Percentiles rank a stretch among this genome's conserved stretches.
Conservation (phyloP, 1,140 invertebrate genomes). For the Centruroides sculpturatus region DNA sequence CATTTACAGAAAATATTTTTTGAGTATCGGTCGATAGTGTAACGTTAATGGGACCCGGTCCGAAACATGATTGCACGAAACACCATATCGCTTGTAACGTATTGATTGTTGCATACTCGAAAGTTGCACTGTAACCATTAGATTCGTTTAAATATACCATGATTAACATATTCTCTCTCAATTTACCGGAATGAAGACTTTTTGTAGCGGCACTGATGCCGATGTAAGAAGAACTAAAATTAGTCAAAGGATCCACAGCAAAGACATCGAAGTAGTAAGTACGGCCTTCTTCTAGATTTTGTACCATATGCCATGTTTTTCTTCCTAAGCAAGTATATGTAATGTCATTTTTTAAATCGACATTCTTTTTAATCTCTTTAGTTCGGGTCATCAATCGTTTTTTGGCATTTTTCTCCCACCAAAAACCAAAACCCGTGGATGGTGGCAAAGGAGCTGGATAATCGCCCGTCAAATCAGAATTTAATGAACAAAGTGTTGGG, state of each 20-base stretch:
- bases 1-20: conserved; percentile 12
- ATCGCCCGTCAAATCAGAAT: conserved; percentile 16
- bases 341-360: conserved; percentile 14
- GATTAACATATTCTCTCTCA: conserved; percentile 3
- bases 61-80: conserved; percentile 15
- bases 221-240: conserved; percentile 21
- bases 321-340: conserved; percentile 19
- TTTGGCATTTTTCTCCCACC: conserved; percentile 17
- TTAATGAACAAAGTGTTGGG: conserved; percentile 21
- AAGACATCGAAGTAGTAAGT: conserved; percentile 29
- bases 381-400: not conserved
- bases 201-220: conserved; percentile 19
- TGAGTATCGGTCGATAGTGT: conserved; percentile 6
- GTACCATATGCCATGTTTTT: conserved; percentile 23
- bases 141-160: conserved; percentile 3
- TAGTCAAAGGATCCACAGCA: conserved; percentile 21
- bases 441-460: conserved; percentile 14
- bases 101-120: conserved; percentile 1
- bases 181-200: not conserved
- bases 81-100: not conserved
- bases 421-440: conserved; percentile 21
- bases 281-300: conserved; percentile 17
- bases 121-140: conserved; percentile 2
- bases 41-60: conserved; percentile 15
- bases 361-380: not conserved